Conservation (phyloP, 2,888 invertebrate species). For the Trichacis sp. region DNA sequence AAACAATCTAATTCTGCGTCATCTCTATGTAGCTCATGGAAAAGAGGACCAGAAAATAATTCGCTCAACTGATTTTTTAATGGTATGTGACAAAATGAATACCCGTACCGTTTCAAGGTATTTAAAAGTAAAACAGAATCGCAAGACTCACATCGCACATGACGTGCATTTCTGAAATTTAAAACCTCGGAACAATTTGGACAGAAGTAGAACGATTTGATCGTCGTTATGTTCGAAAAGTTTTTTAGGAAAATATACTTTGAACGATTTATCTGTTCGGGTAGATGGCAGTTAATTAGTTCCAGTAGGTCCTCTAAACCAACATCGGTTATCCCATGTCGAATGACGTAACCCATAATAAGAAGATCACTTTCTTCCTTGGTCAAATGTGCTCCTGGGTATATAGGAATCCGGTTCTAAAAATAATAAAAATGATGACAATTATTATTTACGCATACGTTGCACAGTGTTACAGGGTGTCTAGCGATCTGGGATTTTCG, state of each 20-base stretch:
- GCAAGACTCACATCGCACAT: not conserved
- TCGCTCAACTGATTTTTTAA: conserved; percentile 4
- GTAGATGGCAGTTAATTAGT: not conserved
- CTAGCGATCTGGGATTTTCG: no score
- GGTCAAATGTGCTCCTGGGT: no score
- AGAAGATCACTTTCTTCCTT: not conserved
- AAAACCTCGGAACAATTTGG: not conserved
- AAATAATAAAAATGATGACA: no score
- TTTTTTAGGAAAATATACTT: not conserved
- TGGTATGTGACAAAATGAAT: not conserved
- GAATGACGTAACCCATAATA: not conserved
- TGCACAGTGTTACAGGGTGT: no score
- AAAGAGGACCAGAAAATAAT: conserved; percentile 4
- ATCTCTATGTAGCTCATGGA: no score
- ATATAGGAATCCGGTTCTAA: no score
- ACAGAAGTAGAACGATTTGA: not conserved
- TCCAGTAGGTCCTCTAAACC: not conserved
- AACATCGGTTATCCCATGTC: not conserved
- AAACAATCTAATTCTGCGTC: no score
- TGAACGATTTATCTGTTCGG: not conserved
- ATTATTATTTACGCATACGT: no score
- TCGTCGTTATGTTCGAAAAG: not conserved
- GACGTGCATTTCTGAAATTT: not conserved
- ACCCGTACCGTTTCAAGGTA: not conserved
- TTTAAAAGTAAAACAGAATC: not conserved